A percentile compares a stretch with the other conserved stretches of the same genome.
phyloP scores from a whole-genome alignment of 1,140 invertebrate genomes.

The Atta colombica region DNA sequence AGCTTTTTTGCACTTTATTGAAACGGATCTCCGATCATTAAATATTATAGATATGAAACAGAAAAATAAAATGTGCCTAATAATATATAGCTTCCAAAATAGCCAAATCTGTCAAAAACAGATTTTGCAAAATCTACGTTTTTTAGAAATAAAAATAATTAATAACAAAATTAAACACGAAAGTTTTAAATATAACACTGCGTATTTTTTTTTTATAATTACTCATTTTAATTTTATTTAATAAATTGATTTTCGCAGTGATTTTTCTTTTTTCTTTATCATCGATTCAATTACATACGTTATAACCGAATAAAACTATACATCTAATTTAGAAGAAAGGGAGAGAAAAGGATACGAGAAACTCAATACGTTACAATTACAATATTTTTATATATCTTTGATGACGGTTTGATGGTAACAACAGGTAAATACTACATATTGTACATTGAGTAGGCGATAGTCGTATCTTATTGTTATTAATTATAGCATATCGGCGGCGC shows the following conservation, averaged over 20 bases:
- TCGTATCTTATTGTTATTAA: constrained; percentile 84
- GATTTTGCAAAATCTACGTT: background rate
- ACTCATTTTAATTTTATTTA: too few species aligned
- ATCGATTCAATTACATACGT: too few species aligned
- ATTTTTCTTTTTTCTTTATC: too few species aligned
- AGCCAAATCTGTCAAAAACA: background rate
- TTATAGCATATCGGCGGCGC: constrained; percentile 71
- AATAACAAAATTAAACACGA: too few species aligned
- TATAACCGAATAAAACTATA: too few species aligned
- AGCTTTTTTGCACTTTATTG: background rate
- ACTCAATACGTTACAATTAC: constrained; percentile 84
- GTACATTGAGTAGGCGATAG: constrained; percentile 87
- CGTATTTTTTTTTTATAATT: too few species aligned
- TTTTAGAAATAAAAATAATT: background rate
- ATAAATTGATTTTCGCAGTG: too few species aligned
- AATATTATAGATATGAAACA: background rate
- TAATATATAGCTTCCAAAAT: background rate
- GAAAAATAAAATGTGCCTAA: background rate
- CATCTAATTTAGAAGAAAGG: background rate
- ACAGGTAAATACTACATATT: constrained; percentile 88
- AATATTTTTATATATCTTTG: constrained; percentile 87
- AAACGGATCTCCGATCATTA: background rate
- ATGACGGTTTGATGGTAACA: constrained; percentile 87
- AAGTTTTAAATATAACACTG: too few species aligned
- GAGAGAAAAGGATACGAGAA: constrained; percentile 25